Percentiles rank a stretch among this genome's conserved stretches.
These are phyloP conservation scores for Oxyteleia sp. DNA, from an alignment of 2,888 invertebrate species.

Conservation along the genomic window DNA sequence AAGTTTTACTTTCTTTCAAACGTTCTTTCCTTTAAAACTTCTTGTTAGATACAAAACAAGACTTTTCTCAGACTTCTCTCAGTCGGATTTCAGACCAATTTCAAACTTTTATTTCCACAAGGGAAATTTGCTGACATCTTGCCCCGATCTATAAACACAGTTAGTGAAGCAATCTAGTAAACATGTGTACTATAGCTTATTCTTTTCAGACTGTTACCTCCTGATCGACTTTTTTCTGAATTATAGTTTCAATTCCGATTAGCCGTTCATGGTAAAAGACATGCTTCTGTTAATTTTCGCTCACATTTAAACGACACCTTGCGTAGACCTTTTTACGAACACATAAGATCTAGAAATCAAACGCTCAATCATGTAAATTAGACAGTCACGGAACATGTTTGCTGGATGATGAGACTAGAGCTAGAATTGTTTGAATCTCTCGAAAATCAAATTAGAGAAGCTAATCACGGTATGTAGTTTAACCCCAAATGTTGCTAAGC, in stretches of 20 bases:
- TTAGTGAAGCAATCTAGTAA: constrained; percentile 9
- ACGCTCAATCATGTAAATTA: constrained; percentile 52
- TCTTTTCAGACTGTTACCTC: constrained; percentile 29
- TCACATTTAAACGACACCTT: constrained; percentile 8
- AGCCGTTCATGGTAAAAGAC: constrained; percentile 15
- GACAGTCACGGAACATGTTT: constrained; percentile 47
- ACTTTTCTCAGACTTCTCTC: no score
- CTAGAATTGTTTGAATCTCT: constrained; percentile 61
- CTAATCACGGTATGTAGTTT: constrained; percentile 84
- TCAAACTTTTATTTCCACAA: no score
- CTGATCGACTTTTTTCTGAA: constrained; percentile 15
- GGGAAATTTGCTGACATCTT: no score
- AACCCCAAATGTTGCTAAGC: constrained; percentile 85
- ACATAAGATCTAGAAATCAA: constrained; percentile 16
- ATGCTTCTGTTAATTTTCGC: background rate
- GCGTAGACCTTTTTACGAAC: constrained; percentile 8
- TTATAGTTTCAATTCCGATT: constrained; percentile 21
- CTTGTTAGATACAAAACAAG: no score
- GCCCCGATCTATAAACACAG: no score
- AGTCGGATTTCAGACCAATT: no score
- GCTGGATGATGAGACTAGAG: constrained; percentile 65
- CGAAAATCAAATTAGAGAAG: constrained; percentile 68
- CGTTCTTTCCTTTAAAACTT: no score
- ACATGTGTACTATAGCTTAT: constrained; percentile 43
- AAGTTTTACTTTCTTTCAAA: no score